phyloP scores from a whole-genome alignment of 1,140 invertebrate genomes.

The Eurosta solidaginis region DNA sequence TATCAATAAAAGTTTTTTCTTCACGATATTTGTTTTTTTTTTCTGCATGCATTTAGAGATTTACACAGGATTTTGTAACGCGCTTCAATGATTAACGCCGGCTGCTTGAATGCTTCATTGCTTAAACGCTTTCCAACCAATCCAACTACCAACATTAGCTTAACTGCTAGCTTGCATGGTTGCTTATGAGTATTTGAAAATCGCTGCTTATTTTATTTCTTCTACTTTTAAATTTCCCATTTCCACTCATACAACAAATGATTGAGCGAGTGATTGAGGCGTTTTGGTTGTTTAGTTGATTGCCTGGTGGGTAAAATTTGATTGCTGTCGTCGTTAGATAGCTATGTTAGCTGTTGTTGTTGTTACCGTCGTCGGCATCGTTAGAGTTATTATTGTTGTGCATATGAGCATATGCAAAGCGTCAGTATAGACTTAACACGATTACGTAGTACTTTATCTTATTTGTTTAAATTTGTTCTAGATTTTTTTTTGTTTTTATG shows the following conservation, averaged over 20 bases:
- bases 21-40: neutral
- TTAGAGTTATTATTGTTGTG: slow-evolving; percentile 19
- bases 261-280: neutral
- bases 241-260: neutral
- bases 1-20: slow-evolving; percentile 10
- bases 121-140: neutral
- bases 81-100: slow-evolving; percentile 11
- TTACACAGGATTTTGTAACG: neutral
- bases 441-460: slow-evolving; percentile 27
- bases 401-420: slow-evolving; percentile 20
- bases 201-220: neutral
- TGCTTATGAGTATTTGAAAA: slow-evolving; percentile 14
- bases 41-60: neutral
- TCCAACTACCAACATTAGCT: neutral
- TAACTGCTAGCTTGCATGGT: neutral
- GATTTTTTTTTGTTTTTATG: neutral
- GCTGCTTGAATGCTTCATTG: neutral
- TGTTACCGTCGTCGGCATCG: neutral
- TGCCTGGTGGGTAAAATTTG: slow-evolving; percentile 20
- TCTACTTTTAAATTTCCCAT: neutral
- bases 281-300: slow-evolving; percentile 24
- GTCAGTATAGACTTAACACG: slow-evolving; percentile 9
- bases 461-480: slow-evolving; percentile 9
- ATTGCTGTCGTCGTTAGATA: slow-evolving; percentile 20
- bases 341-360: neutral